Percentiles rank a stretch among this genome's conserved stretches.
phyloP scores from a whole-genome alignment of 1,140 invertebrate species.

The Meloidogyne floridensis region DNA sequence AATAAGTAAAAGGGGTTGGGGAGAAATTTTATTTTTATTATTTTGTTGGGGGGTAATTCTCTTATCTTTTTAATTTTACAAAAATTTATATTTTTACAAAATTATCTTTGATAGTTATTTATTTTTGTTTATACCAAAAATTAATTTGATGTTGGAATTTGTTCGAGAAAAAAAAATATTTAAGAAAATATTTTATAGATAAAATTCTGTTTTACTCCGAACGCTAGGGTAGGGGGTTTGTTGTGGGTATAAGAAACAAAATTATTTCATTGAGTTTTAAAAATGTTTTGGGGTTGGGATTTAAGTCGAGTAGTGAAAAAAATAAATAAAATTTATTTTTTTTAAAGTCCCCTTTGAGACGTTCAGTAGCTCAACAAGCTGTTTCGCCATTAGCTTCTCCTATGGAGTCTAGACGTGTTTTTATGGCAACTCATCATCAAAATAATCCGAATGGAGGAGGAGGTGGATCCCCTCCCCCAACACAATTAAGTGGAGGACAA shows the following conservation, averaged over 20 bases:
- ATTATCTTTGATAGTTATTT: not conserved
- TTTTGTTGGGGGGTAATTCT: not conserved
- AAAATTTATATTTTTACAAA: not conserved
- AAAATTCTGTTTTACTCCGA: too few species aligned
- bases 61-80: not conserved
- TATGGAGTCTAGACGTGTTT: conserved; percentile 27
- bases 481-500: not conserved
- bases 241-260: too few species aligned
- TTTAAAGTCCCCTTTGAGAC: conserved; percentile 24
- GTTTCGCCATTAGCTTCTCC: conserved; percentile 26
- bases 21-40: not conserved
- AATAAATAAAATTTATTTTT: not conserved
- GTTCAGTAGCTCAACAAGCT: conserved; percentile 2
- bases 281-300: too few species aligned
- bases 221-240: too few species aligned
- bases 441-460: not conserved
- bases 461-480: not conserved
- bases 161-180: not conserved
- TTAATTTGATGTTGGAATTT: not conserved
- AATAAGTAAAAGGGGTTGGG: not conserved
- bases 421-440: conserved; percentile 10
- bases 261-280: too few species aligned
- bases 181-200: too few species aligned
- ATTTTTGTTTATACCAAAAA: not conserved
- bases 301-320: too few species aligned